A percentile compares a stretch with the other conserved stretches of the same genome.
phyloP scores from a whole-genome alignment of 2,113 vertebrate genomes.

The Perca flavescens region DNA sequence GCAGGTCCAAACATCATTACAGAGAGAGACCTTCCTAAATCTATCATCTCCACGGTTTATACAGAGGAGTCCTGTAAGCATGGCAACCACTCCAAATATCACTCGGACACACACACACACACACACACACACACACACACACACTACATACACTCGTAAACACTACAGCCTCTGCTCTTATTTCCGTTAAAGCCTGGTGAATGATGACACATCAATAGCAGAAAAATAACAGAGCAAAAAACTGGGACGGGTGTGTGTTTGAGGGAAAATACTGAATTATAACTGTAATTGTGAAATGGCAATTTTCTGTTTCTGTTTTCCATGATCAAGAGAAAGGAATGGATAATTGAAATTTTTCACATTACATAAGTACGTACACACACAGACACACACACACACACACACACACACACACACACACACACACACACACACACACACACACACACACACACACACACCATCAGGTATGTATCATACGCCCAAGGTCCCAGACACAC shows the following conservation, averaged over 20 bases:
- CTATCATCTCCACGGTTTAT: slow-evolving; percentile 25
- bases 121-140: not conserved
- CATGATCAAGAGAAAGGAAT: slow-evolving; percentile 40
- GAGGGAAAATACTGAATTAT: slow-evolving; percentile 28
- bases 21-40: slow-evolving; percentile 37
- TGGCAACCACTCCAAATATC: slow-evolving; percentile 54
- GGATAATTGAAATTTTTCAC: slow-evolving; percentile 42
- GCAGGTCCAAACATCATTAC: slow-evolving; percentile 24
- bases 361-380: slow-evolving; percentile 16
- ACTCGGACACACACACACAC: slow-evolving; percentile 2
- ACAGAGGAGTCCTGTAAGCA: slow-evolving; percentile 44
- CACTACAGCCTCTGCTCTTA: not conserved
- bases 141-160: not conserved
- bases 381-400: not conserved
- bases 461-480: slow-evolving; percentile 31
- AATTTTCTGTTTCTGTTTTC: slow-evolving; percentile 39
- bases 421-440: slow-evolving; percentile 1
- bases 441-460: slow-evolving; percentile 16
- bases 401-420: not conserved
- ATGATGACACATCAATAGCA: not conserved
- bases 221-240: not conserved
- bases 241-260: slow-evolving; percentile 1
- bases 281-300: slow-evolving; percentile 38
- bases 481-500: slow-evolving; percentile 26
- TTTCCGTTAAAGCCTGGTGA: slow-evolving; percentile 4